Base-by-base conservation (phyloP, 2,113 vertebrate genomes). In the Crotophaga sulcirostris region DNA sequence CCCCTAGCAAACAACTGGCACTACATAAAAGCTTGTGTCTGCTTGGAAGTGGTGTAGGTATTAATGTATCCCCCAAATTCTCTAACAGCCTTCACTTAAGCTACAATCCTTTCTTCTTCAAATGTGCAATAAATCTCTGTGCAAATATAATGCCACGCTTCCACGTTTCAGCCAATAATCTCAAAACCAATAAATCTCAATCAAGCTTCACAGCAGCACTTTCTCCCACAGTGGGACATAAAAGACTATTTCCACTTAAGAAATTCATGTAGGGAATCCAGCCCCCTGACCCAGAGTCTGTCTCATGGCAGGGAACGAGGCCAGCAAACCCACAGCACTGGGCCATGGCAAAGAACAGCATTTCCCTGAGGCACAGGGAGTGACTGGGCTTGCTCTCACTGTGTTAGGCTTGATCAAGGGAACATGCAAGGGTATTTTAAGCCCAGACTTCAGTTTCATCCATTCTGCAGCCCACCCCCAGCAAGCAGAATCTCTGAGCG, bases 101-200 rank as follows among this genome's bases (percentile, higher is more conserved):
- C 36, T 45, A 54, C 58, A 47, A 31, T 51, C 21, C 69, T 86
- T 94, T 28, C 73, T 94, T 67, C 40, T 62, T 60, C 94, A 73
- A 87, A 90, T 19, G 52, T 68, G 56, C 49, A 84, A 54, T 84
- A 89, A 97, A 93, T 76, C 69, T 49, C 66, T 64, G 64, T 49
- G 86, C 73, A 94, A 89, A 93, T 49, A 60, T n/a, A 56, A 18
- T n/a, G 62, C 34, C 31, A 11, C 9, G 24, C 44, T 88, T 92
- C 52, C 79, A 36, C 31, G 31, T 89, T 93, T 82, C 66, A 84
- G 64, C 38, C 88, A 81, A 63, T 59, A 69, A 79, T 69, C 80
- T 93, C 60, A 91, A 77, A 92, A 17, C 1, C 52, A 94, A 84
- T 60, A 92, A 78, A 90, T 89, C 80, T 87, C 80, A 84, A 56